phyloP scores from a whole-genome alignment of 1,140 invertebrate species.

The Calliopsis andreniformis region DNA sequence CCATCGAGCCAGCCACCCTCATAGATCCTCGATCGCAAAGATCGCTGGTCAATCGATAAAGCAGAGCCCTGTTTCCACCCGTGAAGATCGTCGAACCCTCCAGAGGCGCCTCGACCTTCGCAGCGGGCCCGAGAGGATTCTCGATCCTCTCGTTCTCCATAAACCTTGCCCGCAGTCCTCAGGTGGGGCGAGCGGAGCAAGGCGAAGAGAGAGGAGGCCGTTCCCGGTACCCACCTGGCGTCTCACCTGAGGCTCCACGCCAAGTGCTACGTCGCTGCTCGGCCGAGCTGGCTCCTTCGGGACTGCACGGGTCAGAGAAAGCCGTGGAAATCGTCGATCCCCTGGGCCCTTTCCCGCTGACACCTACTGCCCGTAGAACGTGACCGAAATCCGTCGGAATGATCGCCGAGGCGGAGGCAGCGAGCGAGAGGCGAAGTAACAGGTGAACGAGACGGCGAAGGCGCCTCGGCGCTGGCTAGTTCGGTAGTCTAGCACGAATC shows the following conservation, averaged over 20 bases:
- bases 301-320: constrained; percentile 24
- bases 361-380: not conserved
- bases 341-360: not conserved
- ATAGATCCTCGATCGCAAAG: not conserved
- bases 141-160: constrained; percentile 56
- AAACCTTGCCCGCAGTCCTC: constrained; percentile 54
- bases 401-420: not conserved
- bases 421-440: not conserved
- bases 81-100: constrained; percentile 37
- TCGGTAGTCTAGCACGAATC: not conserved
- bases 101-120: constrained; percentile 60
- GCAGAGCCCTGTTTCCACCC: constrained; percentile 3
- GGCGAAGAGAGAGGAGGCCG: constrained; percentile 58
- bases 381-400: not conserved
- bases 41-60: constrained; percentile 18
- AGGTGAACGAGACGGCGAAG: constrained; percentile 9
- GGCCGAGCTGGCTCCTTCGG: constrained; percentile 55
- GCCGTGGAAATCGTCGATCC: constrained; percentile 4
- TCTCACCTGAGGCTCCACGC: constrained; percentile 66
- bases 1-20: too few species aligned
- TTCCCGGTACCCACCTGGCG: constrained; percentile 75
- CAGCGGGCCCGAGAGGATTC: constrained; percentile 24
- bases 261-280: constrained; percentile 57
- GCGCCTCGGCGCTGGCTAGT: not conserved
- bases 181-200: constrained; percentile 46